phyloP scores from a whole-genome alignment of 2,888 invertebrate species.

The Plagodis dolabraria region DNA sequence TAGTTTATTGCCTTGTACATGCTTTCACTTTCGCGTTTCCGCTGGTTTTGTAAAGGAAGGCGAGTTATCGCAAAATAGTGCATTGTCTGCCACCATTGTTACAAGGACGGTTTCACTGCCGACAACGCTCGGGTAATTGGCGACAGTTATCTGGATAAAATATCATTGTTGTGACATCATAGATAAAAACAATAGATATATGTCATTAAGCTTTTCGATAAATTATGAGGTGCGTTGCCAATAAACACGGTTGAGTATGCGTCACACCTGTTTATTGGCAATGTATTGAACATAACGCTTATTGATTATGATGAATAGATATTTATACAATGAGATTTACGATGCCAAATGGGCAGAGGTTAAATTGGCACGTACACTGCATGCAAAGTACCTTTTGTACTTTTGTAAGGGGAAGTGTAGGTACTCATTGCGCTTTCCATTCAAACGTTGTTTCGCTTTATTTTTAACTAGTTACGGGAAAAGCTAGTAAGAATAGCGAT shows the following conservation, averaged over 20 bases:
- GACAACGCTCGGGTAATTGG: slow-evolving; percentile 42
- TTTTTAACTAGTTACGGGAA: too few relatives aligned
- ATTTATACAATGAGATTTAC: too few relatives aligned
- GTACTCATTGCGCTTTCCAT: too few relatives aligned
- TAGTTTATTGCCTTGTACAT: slow-evolving; percentile 24
- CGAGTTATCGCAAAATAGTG: slow-evolving; percentile 63
- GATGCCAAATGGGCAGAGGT: too few relatives aligned
- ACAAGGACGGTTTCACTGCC: slow-evolving; percentile 75
- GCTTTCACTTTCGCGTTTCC: slow-evolving; percentile 78
- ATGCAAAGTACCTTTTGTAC: too few relatives aligned
- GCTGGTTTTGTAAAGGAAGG: slow-evolving; percentile 56
- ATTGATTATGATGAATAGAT: slow-evolving; percentile 17
- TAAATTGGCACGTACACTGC: too few relatives aligned
- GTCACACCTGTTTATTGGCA: too few relatives aligned
- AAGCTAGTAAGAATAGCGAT: too few relatives aligned
- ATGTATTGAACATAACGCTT: slow-evolving; percentile 33
- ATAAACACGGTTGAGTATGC: slow-evolving; percentile 15
- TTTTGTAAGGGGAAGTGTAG: too few relatives aligned
- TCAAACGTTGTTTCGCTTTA: too few relatives aligned
- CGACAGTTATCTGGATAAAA: slow-evolving; percentile 51
- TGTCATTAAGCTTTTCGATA: slow-evolving; percentile 16
- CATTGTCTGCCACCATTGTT: slow-evolving; percentile 67
- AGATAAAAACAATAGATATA: slow-evolving; percentile 51
- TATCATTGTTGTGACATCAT: slow-evolving; percentile 55
- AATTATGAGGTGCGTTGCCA: slow-evolving; percentile 24